Base-by-base conservation (phyloP, 2,797 vertebrate genomes). In the Xiphorhynchus erythropygius region DNA sequence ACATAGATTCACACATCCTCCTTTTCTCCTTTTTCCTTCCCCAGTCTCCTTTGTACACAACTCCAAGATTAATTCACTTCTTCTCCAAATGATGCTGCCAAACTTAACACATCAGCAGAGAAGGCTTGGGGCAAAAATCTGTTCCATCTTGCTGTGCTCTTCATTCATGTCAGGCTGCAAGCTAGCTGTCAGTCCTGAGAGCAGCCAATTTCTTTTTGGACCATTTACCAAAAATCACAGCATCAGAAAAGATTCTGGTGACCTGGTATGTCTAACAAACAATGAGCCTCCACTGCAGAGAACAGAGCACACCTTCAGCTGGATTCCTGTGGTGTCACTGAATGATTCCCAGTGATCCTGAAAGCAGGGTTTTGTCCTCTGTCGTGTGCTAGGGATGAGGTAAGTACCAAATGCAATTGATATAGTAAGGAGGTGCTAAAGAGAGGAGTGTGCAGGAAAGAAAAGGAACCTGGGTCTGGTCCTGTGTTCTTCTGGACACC, bases 91-190 rank as follows among this genome's bases (percentile, higher is more conserved):
- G 47, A 79, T 93, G 76, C 87, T 88, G 55, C 87, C 93, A 93
- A 95, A 86, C 50, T 49, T 88, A 91, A 93, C 92, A 92, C 89
- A 95, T 69, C 84, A 90, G 65, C 55, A 88, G 63, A 92, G 82
- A 85, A 63, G 62, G 32, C 82, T 87, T 46, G 55, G 15, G 59
- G 84, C 76, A 93, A 90, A 93, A 96, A 93, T 87, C 89, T 96
- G 87, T 91, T 91, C 79, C 70, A 63, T 73, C 82, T 93, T 84
- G 57, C 76, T 53, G 6, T 35, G 33, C 62, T 92, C 27, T 87
- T 87, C 71, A 74, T 81, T 87, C 7, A 27, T 73, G 92, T 81
- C 92, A 94, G 33, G 35, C 76, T 94, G 53, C 50, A 81, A 89
- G 85, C 57, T 89, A 62, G 84, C 89, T 93, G 87, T 92, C 94